Base-by-base conservation (phyloP, 2,797 vertebrate species). In the Apodemus agrarius region DNA sequence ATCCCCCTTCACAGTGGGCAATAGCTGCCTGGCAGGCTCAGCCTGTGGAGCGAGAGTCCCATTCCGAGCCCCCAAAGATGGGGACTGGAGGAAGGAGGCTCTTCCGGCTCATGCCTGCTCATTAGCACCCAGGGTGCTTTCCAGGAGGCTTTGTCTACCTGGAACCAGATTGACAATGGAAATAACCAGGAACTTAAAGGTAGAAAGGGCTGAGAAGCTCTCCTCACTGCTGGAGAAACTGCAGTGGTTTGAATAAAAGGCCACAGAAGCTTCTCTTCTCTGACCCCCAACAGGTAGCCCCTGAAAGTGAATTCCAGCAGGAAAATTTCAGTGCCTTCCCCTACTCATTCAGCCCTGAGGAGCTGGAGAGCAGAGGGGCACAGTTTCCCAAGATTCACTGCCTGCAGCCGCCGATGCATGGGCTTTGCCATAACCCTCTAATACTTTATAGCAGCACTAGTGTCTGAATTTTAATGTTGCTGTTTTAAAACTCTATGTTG, bases 151-250 rank as follows among this genome's bases (percentile, higher is more conserved):
- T 22, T 13, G 3, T 59, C 52, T 87, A 80, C 82, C 67, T 83
- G 82, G 89, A 96, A 81, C 37, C 59, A 84, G 65, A 49, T 37
- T 72, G 3, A 52, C 16, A 29, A 6, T 1, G 92, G 67, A 89
- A 21, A 90, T 75, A 83, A 86, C 24, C 90, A 63, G 72, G 3
- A 90, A 46, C 69, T 76, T 65, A 61, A 95, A 83, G 95, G 90
- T 69, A 93, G 6, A 16, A 76, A 93, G 75, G 34, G 37, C 4
- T 37, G 1, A 54, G 80, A 81, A 90, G 29, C 14, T 1, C 1
- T 87, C 65, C 90, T 92, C 90, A 90, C 72, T 81, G 76, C 69
- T 90, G 59, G n/a, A 92, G 61, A 89, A 93, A 89, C 61, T 34
- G 43, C 17, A 22, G 5, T 46, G 80, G 37, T 93, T 90, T 84